Evolutionary conservation across 2,888 invertebrate species (phyloP).

Genomic region (Eupithecia abbreviata): DNA sequence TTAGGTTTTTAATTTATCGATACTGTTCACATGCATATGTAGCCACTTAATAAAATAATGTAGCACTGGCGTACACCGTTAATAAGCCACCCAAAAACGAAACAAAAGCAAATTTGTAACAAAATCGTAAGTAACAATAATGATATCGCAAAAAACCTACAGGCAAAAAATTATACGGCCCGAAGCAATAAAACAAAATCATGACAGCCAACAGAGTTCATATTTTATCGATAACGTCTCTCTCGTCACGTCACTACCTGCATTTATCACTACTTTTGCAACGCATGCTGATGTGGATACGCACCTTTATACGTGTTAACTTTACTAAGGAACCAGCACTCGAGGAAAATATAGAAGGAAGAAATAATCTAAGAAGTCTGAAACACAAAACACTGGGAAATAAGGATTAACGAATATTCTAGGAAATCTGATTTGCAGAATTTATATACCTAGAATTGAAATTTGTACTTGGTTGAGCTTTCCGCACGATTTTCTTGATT

Average conservation of each 20-base stretch:
- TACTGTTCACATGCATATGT: conserved; percentile 7
- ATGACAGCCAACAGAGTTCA: conserved; percentile 18
- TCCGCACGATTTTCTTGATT: conserved; percentile 69
- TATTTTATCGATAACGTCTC: conserved; percentile 42
- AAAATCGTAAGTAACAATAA: background rate
- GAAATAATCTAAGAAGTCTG: background rate
- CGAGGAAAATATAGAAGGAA: background rate
- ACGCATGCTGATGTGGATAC: conserved; percentile 57
- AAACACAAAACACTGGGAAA: background rate
- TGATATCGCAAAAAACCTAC: background rate
- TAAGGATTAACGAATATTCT: background rate
- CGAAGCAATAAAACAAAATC: conserved; percentile 22
- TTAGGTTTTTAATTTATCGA: conserved; percentile 46
- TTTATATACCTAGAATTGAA: background rate
- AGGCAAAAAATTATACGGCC: background rate
- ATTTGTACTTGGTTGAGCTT: conserved; percentile 45
- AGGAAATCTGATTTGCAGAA: conserved; percentile 7
- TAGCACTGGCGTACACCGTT: background rate
- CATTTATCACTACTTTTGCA: conserved; percentile 60
- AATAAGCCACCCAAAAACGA: background rate
- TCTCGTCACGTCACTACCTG: conserved; percentile 50
- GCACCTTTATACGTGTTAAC: conserved; percentile 2
- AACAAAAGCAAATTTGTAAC: background rate
- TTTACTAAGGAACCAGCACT: conserved; percentile 1
- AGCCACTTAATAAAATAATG: background rate